A percentile compares a stretch with the other conserved stretches of the same genome.
Conservation (phyloP, 1,140 invertebrate genomes). For the Drosophila kurseongensis region DNA sequence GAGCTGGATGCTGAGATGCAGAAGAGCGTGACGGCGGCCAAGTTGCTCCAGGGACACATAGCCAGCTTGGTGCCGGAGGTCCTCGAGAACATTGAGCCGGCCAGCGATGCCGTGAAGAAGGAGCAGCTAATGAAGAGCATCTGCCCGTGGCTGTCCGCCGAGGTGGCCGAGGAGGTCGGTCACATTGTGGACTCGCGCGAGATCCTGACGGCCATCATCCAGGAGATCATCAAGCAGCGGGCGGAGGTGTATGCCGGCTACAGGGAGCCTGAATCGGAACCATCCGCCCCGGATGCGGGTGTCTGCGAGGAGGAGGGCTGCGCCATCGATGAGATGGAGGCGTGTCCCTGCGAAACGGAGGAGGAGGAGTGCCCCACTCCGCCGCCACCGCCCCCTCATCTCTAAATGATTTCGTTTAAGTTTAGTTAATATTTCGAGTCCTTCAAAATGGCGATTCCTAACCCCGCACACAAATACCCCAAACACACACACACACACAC, state of each 20-base stretch:
- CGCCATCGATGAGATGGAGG: constrained; percentile 51
- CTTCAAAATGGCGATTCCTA: neutral
- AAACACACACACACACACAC: constrained; percentile 6
- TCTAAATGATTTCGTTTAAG: constrained; percentile 44
- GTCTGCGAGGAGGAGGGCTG: constrained; percentile 66
- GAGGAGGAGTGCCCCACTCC: constrained; percentile 56
- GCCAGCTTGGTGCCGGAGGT: constrained; percentile 93
- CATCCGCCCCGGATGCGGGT: constrained; percentile 18
- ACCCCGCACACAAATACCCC: neutral
- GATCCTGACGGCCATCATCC: constrained; percentile 91
- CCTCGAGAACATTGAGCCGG: constrained; percentile 88
- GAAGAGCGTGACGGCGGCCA: constrained; percentile 91
- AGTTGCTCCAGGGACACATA: constrained; percentile 93
- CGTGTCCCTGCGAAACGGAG: constrained; percentile 64
- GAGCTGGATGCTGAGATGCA: constrained; percentile 85
- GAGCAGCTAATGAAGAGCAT: constrained; percentile 91
- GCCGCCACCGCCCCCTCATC: constrained; percentile 41
- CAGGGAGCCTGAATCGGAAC: constrained; percentile 56
- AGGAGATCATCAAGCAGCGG: constrained; percentile 90
- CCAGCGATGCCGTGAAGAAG: constrained; percentile 75
- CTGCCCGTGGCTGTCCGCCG: constrained; percentile 94
- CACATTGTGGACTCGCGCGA: constrained; percentile 91
- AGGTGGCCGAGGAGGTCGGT: constrained; percentile 92
- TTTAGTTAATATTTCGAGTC: constrained; percentile 47
- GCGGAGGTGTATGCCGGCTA: constrained; percentile 85